These are phyloP conservation scores for Anniella stebbinsi DNA, from an alignment of 2,797 vertebrate genomes.

Conservation along the genomic window DNA sequence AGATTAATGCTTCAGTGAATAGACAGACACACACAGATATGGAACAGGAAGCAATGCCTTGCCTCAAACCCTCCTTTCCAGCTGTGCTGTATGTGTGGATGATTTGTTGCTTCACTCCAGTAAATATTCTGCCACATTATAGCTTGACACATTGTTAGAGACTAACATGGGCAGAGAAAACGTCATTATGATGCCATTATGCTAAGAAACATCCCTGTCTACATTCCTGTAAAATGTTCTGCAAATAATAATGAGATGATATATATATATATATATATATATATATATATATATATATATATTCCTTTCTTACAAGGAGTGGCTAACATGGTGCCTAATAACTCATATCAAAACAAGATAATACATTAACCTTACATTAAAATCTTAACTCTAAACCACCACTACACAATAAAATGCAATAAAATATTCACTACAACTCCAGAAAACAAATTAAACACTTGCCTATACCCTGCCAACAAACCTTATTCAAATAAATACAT, in stretches of 20 bases:
- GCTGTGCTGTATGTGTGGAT: slow-evolving; percentile 17
- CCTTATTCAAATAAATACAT: too few relatives aligned
- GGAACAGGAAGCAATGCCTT: slow-evolving; percentile 27
- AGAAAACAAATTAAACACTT: too few relatives aligned
- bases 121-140: slow-evolving; percentile 29
- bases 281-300: too few relatives aligned
- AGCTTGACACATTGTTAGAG: background rate
- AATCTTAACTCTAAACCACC: too few relatives aligned
- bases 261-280: too few relatives aligned
- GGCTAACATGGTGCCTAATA: too few relatives aligned
- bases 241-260: background rate
- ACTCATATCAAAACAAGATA: too few relatives aligned
- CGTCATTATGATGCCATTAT: background rate
- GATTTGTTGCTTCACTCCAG: slow-evolving; percentile 1
- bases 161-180: background rate
- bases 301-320: too few relatives aligned
- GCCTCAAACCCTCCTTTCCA: slow-evolving; percentile 36
- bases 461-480: too few relatives aligned
- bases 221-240: background rate
- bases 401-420: too few relatives aligned
- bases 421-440: too few relatives aligned
- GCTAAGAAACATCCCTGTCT: background rate
- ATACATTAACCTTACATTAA: too few relatives aligned
- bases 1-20: slow-evolving; percentile 40
- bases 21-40: slow-evolving; percentile 17